Conservation (phyloP, 2,888 invertebrate genomes). For the Trachelus troglodyta region DNA sequence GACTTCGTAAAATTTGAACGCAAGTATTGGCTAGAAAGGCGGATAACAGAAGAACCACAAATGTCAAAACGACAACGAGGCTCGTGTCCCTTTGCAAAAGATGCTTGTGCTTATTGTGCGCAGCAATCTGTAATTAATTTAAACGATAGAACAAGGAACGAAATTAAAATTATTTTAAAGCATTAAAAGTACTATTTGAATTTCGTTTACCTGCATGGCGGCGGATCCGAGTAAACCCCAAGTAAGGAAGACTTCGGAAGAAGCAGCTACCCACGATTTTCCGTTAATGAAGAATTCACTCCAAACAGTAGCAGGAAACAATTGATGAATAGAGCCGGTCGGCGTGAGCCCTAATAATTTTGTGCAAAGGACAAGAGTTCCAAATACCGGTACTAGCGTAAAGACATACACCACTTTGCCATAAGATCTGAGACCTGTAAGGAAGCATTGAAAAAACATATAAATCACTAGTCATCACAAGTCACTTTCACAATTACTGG, state of each 20-base stretch:
- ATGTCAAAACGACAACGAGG: constrained; percentile 77
- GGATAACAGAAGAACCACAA: constrained; percentile 79
- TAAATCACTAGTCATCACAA: neutral
- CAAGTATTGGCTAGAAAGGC: constrained; percentile 87
- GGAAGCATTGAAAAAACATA: constrained; percentile 7
- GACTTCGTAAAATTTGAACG: constrained; percentile 79
- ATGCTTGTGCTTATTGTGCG: constrained; percentile 79
- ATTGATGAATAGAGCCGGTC: constrained; percentile 74
- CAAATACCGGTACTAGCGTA: constrained; percentile 81
- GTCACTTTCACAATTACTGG: neutral
- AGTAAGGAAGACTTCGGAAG: constrained; percentile 88
- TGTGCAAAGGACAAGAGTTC: constrained; percentile 78
- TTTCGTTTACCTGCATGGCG: constrained; percentile 73
- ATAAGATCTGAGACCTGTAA: constrained; percentile 78
- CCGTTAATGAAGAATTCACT: constrained; percentile 87
- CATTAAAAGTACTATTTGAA: neutral
- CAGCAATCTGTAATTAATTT: constrained; percentile 68
- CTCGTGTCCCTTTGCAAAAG: constrained; percentile 75
- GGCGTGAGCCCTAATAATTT: constrained; percentile 81
- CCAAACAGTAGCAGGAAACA: constrained; percentile 85
- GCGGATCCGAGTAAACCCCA: constrained; percentile 88
- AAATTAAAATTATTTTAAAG: neutral
- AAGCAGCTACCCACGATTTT: constrained; percentile 90
- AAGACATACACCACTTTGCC: constrained; percentile 87
- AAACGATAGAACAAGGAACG: neutral